A percentile compares a stretch with the other conserved stretches of the same genome.
Evolutionary conservation across 2,113 vertebrate genomes (phyloP).

Genomic region (Gracilinanus agilis): DNA sequence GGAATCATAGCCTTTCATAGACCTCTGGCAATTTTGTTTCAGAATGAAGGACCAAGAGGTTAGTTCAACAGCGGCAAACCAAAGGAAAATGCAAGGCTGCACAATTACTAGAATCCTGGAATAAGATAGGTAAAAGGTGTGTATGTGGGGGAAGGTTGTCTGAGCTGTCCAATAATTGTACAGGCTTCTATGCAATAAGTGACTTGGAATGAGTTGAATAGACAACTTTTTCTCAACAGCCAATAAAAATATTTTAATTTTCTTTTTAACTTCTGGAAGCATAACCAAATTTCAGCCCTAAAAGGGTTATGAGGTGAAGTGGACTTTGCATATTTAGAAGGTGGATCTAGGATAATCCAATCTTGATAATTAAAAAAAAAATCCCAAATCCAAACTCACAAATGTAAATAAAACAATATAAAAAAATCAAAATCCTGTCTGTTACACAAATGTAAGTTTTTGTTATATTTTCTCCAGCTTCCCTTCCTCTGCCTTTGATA

Average conservation of each 20-base stretch:
- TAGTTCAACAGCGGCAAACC: not conserved
- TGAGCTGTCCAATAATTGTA: conserved; percentile 20
- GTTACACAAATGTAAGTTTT: not conserved
- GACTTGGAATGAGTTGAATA: conserved; percentile 35
- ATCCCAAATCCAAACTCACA: not conserved
- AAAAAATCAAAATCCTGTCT: not conserved
- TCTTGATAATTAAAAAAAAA: not conserved
- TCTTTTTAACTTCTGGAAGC: not conserved
- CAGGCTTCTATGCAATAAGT: not conserved
- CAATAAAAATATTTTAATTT: not conserved
- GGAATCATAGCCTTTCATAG: conserved; percentile 58
- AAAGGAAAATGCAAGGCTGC: not conserved
- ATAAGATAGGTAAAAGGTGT: not conserved
- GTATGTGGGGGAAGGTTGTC: not conserved
- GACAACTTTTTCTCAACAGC: conserved; percentile 33
- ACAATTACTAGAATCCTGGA: conserved; percentile 44
- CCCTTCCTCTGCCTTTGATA: not conserved
- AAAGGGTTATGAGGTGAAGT: too few relatives aligned
- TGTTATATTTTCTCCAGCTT: not conserved
- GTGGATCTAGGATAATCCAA: not conserved
- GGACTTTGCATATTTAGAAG: not conserved
- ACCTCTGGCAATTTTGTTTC: conserved; percentile 64
- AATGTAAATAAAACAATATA: not conserved
- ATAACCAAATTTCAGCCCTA: not conserved
- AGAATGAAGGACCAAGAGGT: conserved; percentile 59